A percentile compares a stretch with the other conserved stretches of the same genome.
phyloP scores from a whole-genome alignment of 2,888 invertebrate species.

The Drosophila antonietae region DNA sequence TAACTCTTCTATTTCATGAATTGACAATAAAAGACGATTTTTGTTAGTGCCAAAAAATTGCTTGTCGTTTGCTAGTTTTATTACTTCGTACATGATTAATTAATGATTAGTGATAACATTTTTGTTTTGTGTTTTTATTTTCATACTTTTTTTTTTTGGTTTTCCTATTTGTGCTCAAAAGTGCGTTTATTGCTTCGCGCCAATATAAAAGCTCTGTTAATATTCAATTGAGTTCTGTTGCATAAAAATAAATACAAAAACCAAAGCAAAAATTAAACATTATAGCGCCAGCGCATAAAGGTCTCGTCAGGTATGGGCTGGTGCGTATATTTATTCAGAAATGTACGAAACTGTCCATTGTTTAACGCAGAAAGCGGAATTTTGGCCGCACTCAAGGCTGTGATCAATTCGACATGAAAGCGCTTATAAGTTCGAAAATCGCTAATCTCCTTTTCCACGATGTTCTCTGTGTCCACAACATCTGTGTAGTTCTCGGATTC shows the following conservation, averaged over 20 bases:
- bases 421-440: no score
- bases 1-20: not conserved
- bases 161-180: not conserved
- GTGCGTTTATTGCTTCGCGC: not conserved
- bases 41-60: slow-evolving; percentile 8
- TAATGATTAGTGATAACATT: slow-evolving; percentile 56
- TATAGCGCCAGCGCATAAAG: not conserved
- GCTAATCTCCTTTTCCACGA: no score
- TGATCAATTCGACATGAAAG: not conserved
- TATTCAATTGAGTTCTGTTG: not conserved
- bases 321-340: not conserved
- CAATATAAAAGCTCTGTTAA: not conserved
- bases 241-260: not conserved
- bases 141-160: not conserved
- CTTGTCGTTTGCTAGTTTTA: slow-evolving; percentile 31
- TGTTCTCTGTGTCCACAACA: no score
- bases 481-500: not conserved
- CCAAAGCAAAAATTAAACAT: not conserved
- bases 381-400: not conserved
- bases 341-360: not conserved
- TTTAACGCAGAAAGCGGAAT: not conserved
- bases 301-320: not conserved
- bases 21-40: not conserved
- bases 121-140: slow-evolving; percentile 5
- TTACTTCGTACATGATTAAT: slow-evolving; percentile 33